Evolutionary conservation across 2,113 vertebrate genomes (phyloP), one percentile per base, ranked within the genome.

Genomic region (Forbesichthys agassizii): DNA sequence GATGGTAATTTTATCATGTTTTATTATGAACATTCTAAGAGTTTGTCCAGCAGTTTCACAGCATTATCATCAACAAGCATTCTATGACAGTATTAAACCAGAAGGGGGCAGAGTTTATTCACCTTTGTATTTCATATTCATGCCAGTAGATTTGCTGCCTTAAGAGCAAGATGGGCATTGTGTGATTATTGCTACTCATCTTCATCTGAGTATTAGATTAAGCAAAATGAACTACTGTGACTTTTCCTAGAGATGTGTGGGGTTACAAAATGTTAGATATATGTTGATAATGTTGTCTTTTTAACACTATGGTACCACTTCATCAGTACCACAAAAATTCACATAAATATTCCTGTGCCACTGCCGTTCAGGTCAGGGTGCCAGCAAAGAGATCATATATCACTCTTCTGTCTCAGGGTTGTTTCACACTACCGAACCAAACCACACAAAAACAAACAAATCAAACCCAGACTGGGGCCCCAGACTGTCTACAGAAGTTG

Each of bases 21-120:
- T 66, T 78, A 48, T 79, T 72, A 64, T 69, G 72, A 86, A 75
- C 70, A 75, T 72, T 66, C 62, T 16, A 55, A 36, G 69, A 27
- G 27, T 27, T 6, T 66, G 64, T 1, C 55, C 53, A 74, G 36
- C 27, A 70, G 33, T 36, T 61, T 13, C 66, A 61, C 3, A 33
- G 51, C 13, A 27, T 27, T 27, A 56, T 6, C n/a, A 51, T 57
- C 58, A n/a, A 20, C 69, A 52, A 54, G 48, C 53, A 14, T 64
- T 81, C 51, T 76, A 49, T 71, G 42, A 55, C 33, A 12, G 8
- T 14, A 65, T 81, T 68, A 47, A 66, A 64, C 84, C 92, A 91
- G 74, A 74, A 82, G 90, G 86, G 84, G 90, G 36, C 79, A 88
- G 88, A 27, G 27, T 88, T 90, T 81, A 66, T 61, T 74, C 80